phyloP scores from a whole-genome alignment of 2,888 invertebrate genomes.

The Lycocerus yunnanus region DNA sequence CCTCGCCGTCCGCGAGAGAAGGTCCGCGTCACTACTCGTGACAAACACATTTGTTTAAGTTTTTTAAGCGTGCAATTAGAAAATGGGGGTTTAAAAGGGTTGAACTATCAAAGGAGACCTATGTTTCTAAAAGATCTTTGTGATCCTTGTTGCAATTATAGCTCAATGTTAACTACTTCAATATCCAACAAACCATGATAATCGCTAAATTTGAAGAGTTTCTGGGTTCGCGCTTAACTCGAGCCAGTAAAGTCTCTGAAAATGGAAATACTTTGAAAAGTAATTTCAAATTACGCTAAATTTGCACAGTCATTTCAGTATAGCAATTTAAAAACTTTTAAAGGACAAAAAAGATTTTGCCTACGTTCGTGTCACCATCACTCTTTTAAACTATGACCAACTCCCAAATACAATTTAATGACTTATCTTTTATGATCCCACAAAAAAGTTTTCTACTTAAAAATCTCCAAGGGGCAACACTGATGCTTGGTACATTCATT shows the following conservation, averaged over 20 bases:
- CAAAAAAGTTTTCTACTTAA: conserved; percentile 39
- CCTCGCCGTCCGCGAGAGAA: too few species aligned
- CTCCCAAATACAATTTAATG: conserved; percentile 23
- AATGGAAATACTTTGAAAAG: conserved; percentile 53
- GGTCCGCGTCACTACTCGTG: background rate
- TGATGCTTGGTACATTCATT: conserved; percentile 39
- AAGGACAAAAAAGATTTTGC: background rate
- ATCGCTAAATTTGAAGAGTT: conserved; percentile 45
- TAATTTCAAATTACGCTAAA: conserved; percentile 51
- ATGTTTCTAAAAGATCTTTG: conserved; percentile 17
- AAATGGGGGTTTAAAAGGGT: conserved; percentile 15
- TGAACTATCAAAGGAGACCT: conserved; percentile 22
- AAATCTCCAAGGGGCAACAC: conserved; percentile 37
- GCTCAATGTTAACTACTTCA: conserved; percentile 43
- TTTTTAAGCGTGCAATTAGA: conserved; percentile 7
- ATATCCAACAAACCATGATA: conserved; percentile 47
- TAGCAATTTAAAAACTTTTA: conserved; percentile 39
- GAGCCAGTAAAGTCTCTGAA: conserved; percentile 34
- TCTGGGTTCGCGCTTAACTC: conserved; percentile 31
- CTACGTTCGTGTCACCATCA: background rate
- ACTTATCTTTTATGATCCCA: conserved; percentile 39
- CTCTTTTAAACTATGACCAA: background rate
- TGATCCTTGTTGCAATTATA: conserved; percentile 20
- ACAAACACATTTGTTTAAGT: background rate
- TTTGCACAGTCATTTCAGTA: conserved; percentile 41